Evolutionary conservation across 2,888 invertebrate genomes (phyloP).

Genomic region (Antheraea assamensis): DNA sequence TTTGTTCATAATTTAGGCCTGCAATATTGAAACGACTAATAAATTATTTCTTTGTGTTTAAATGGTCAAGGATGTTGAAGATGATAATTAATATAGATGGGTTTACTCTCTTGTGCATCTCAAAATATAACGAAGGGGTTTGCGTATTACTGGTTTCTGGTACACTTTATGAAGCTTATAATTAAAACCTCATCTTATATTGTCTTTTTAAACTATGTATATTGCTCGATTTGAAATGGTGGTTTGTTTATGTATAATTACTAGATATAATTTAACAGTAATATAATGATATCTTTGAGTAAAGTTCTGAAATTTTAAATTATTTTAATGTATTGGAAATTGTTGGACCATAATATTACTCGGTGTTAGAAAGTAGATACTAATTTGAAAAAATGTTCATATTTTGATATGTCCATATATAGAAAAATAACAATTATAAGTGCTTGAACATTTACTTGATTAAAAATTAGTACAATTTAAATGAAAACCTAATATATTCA

Average conservation of each 20-base stretch:
- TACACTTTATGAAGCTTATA: background rate
- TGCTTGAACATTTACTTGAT: background rate
- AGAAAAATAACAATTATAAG: too few species aligned
- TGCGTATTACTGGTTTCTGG: background rate
- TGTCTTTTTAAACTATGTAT: background rate
- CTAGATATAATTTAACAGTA: too few species aligned
- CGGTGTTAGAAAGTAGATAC: too few species aligned
- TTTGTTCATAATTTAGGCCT: background rate
- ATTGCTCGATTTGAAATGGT: background rate
- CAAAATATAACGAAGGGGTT: background rate
- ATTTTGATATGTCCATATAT: too few species aligned
- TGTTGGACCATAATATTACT: too few species aligned
- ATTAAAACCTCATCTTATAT: background rate
- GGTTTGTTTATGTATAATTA: too few species aligned
- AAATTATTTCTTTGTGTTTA: background rate
- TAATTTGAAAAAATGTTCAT: too few species aligned
- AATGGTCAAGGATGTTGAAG: constrained; percentile 29
- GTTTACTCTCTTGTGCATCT: constrained; percentile 1
- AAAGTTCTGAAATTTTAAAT: too few species aligned
- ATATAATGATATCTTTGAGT: too few species aligned
- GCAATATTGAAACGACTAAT: background rate
- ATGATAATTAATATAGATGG: constrained; percentile 34
- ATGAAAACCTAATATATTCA: too few species aligned
- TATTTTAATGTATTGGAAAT: too few species aligned
- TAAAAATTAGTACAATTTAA: background rate